phyloP scores from a whole-genome alignment of 1,140 invertebrate species.

The Zaprionus camerounensis region DNA sequence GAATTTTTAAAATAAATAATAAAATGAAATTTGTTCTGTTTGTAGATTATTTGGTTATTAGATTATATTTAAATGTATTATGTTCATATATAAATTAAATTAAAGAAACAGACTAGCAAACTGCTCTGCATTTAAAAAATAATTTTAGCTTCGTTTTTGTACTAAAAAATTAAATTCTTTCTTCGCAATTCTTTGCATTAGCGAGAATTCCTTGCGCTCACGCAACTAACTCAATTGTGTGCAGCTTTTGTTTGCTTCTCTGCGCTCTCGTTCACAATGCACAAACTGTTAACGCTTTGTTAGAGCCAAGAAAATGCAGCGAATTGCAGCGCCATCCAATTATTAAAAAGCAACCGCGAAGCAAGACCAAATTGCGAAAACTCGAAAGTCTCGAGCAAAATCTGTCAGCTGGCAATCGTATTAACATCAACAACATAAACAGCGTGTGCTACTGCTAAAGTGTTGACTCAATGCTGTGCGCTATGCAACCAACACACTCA shows the following conservation, averaged over 20 bases:
- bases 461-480: slow-evolving; percentile 25
- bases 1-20: too few species aligned
- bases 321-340: slow-evolving; percentile 57
- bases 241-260: not conserved
- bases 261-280: slow-evolving; percentile 1
- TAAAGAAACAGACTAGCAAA: too few species aligned
- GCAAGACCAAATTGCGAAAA: slow-evolving; percentile 11
- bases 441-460: slow-evolving; percentile 17
- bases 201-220: not conserved
- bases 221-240: not conserved
- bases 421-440: slow-evolving; percentile 26
- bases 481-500: slow-evolving; percentile 3
- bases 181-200: not conserved
- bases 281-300: slow-evolving; percentile 43
- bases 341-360: slow-evolving; percentile 53
- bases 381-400: not conserved
- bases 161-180: not conserved
- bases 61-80: too few species aligned
- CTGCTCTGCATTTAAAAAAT: too few species aligned
- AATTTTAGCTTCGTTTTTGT: not conserved
- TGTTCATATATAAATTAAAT: too few species aligned
- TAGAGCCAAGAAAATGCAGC: slow-evolving; percentile 7
- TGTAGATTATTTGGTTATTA: too few species aligned
- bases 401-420: slow-evolving; percentile 30
- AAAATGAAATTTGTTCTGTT: too few species aligned